Conservation (phyloP, 2,113 vertebrate genomes). For the Paramormyrops kingsleyae region DNA sequence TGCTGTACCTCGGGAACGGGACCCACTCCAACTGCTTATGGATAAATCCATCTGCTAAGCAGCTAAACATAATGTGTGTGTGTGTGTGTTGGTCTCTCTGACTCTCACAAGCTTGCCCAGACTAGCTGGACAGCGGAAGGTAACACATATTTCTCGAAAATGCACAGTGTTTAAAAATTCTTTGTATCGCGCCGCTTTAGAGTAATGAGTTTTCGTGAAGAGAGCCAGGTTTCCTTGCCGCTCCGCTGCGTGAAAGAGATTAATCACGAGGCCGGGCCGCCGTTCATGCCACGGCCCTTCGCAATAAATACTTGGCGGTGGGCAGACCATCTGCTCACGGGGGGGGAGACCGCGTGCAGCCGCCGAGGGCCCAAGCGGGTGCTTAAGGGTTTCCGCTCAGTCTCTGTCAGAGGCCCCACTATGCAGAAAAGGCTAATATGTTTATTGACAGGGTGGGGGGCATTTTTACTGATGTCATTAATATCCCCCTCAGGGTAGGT, state of each 20-base stretch:
- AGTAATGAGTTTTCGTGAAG: background rate
- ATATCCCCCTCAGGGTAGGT: background rate
- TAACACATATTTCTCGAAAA: background rate
- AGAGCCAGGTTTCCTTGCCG: constrained; percentile 18
- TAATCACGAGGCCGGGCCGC: constrained; percentile 24
- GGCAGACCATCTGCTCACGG: constrained; percentile 53
- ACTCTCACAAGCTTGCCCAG: background rate
- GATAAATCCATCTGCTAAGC: background rate
- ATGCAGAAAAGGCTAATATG: constrained; percentile 16
- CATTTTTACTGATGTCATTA: background rate
- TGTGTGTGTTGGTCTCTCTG: background rate
- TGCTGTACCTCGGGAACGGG: background rate
- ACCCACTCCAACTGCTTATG: background rate
- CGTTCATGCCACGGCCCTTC: constrained; percentile 35
- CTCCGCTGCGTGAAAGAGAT: constrained; percentile 27
- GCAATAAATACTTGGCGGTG: constrained; percentile 51
- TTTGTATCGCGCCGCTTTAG: constrained; percentile 6
- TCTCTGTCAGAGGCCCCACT: constrained; percentile 26
- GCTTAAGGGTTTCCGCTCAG: constrained; percentile 53
- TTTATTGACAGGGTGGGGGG: background rate
- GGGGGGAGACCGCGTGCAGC: constrained; percentile 42
- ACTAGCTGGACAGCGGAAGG: background rate
- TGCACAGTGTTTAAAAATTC: background rate
- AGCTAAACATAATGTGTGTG: background rate
- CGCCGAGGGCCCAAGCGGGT: constrained; percentile 57